phyloP scores from a whole-genome alignment of 2,797 vertebrate genomes.

The Nasua narica region DNA sequence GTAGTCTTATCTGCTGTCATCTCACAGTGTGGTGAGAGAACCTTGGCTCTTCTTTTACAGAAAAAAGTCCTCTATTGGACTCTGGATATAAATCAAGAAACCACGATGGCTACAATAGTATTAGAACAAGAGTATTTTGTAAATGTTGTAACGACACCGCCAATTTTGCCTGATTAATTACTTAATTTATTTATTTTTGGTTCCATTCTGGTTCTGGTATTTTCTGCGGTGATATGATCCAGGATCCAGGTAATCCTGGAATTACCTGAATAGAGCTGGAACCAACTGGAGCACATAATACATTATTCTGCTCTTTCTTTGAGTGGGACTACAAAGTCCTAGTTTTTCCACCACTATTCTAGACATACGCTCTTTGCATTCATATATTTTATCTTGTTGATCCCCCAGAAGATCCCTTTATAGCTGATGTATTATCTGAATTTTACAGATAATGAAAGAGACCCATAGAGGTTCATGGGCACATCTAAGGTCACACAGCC shows the following conservation, averaged over 20 bases:
- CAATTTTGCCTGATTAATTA: not conserved
- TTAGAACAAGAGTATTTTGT: not conserved
- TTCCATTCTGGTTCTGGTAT: not conserved
- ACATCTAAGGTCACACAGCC: not conserved
- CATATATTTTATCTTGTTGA: constrained; percentile 49
- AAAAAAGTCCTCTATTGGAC: not conserved
- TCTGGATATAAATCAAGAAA: not conserved
- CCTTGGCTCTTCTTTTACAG: not conserved
- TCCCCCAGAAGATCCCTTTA: constrained; percentile 38
- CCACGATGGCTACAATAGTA: not conserved
- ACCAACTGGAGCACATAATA: too few relatives aligned
- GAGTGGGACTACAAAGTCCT: not conserved
- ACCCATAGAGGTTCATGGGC: constrained; percentile 36
- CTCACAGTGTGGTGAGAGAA: not conserved
- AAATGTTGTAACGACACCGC: not conserved
- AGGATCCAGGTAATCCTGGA: not conserved
- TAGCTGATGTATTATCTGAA: constrained; percentile 29
- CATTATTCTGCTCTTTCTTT: not conserved
- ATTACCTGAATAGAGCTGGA: not conserved
- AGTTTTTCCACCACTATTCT: constrained; percentile 28
- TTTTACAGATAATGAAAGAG: constrained; percentile 60
- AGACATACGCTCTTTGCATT: constrained; percentile 28
- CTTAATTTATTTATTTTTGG: too few relatives aligned
- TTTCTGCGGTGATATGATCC: not conserved
- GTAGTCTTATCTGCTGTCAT: not conserved